Conservation (phyloP, 2,888 invertebrate genomes). For the Meganola albula region DNA sequence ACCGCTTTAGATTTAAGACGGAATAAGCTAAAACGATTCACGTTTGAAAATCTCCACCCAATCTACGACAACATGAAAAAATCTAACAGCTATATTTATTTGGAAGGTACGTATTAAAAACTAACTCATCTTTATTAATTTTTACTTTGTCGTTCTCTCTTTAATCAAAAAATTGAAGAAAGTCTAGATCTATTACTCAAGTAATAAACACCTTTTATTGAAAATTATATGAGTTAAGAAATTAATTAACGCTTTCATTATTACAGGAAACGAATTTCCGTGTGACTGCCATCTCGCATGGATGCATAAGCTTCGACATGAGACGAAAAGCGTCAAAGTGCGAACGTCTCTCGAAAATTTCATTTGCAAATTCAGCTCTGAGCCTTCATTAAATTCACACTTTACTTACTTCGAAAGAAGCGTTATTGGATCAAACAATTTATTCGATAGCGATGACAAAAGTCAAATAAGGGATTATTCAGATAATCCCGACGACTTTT, state of each 20-base stretch:
- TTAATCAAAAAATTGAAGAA: too few relatives aligned
- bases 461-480: constrained; percentile 54
- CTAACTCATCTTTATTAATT: constrained; percentile 5
- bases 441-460: constrained; percentile 54
- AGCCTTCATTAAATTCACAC: constrained; percentile 58
- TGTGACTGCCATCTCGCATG: constrained; percentile 91
- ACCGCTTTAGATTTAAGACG: constrained; percentile 85
- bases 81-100: constrained; percentile 83
- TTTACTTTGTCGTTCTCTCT: too few relatives aligned
- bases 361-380: constrained; percentile 81
- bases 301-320: constrained; percentile 87
- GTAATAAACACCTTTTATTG: too few relatives aligned
- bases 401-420: constrained; percentile 62
- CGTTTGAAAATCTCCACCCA: constrained; percentile 84
- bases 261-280: constrained; percentile 88
- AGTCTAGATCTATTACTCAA: too few relatives aligned
- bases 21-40: constrained; percentile 86
- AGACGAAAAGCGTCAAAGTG: constrained; percentile 84
- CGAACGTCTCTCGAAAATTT: constrained; percentile 84
- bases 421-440: constrained; percentile 56
- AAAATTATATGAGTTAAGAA: constrained; percentile 42
- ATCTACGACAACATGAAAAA: constrained; percentile 87
- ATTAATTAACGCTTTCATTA: constrained; percentile 49
- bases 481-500: constrained; percentile 54
- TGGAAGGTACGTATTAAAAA: constrained; percentile 81